phyloP scores from a whole-genome alignment of 2,797 vertebrate species.

The Coranthus polyacanthus region DNA sequence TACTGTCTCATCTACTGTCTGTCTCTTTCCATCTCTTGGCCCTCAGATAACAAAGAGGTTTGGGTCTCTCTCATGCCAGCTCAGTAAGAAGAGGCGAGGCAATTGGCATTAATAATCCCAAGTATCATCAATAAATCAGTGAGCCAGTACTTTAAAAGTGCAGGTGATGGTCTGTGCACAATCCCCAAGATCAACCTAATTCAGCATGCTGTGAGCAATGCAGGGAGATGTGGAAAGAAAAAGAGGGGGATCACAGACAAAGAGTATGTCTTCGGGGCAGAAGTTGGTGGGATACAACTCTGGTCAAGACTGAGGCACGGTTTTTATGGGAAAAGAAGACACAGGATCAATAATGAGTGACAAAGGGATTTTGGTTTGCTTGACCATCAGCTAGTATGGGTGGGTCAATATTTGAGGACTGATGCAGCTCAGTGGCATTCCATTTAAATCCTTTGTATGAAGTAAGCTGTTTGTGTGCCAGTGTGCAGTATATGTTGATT shows the following conservation, averaged over 20 bases:
- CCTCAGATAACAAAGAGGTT: constrained; percentile 21
- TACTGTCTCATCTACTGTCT: constrained; percentile 40
- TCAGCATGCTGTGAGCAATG: constrained; percentile 39
- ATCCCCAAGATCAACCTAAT: constrained; percentile 51
- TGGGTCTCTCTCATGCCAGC: constrained; percentile 22
- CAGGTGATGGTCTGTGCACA: constrained; percentile 63
- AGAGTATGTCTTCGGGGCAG: constrained; percentile 8
- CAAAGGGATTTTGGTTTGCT: constrained; percentile 17
- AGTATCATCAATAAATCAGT: constrained; percentile 76
- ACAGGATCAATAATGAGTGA: background rate
- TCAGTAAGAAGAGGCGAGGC: constrained; percentile 27
- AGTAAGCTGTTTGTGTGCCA: constrained; percentile 25
- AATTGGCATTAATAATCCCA: constrained; percentile 68
- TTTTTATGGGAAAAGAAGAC: background rate
- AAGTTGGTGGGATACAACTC: constrained; percentile 3
- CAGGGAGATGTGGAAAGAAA: background rate
- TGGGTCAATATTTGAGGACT: constrained; percentile 20
- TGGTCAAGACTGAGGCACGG: background rate
- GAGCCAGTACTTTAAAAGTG: constrained; percentile 45
- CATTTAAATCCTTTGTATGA: constrained; percentile 30
- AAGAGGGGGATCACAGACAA: background rate
- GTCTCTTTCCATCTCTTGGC: constrained; percentile 20
- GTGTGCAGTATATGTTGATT: constrained; percentile 37
- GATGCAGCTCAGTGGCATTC: constrained; percentile 20
- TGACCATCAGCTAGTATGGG: constrained; percentile 4